Conservation (phyloP, 2,888 invertebrate species). For the Drosophila meridionalis region DNA sequence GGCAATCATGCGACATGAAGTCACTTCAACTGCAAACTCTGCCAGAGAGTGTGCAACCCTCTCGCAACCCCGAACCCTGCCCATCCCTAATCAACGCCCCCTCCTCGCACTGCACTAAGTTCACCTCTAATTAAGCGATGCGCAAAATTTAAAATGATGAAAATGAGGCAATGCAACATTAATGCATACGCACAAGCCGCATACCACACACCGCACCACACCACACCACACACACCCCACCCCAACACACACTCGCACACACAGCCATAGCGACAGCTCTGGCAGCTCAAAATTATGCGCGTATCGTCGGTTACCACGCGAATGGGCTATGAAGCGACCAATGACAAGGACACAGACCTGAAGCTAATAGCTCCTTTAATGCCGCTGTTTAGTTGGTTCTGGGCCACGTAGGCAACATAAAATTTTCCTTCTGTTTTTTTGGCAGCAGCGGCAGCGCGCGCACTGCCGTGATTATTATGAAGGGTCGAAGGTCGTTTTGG, state of each 20-base stretch:
- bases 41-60: not conserved
- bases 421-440: constrained; percentile 38
- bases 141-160: constrained; percentile 56
- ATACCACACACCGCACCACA: constrained; percentile 21
- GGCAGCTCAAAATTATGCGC: constrained; percentile 23
- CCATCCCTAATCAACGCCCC: not conserved
- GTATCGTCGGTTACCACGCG: constrained; percentile 32
- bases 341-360: constrained; percentile 38
- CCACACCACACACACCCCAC: constrained; percentile 11
- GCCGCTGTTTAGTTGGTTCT: constrained; percentile 64
- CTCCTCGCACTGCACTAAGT: constrained; percentile 11
- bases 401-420: constrained; percentile 72
- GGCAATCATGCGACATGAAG: constrained; percentile 72
- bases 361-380: constrained; percentile 73
- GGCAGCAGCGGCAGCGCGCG: constrained; percentile 17
- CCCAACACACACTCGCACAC: constrained; percentile 7
- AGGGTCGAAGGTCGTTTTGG: constrained; percentile 55
- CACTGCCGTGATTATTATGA: constrained; percentile 70
- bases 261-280: not conserved
- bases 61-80: not conserved
- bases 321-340: constrained; percentile 52
- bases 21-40: constrained; percentile 47
- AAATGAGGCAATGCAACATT: constrained; percentile 67
- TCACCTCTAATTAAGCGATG: constrained; percentile 70
- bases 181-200: constrained; percentile 53